Evolutionary conservation across 2,888 invertebrate species (phyloP).

Genomic region (Hypomecis atomaria): DNA sequence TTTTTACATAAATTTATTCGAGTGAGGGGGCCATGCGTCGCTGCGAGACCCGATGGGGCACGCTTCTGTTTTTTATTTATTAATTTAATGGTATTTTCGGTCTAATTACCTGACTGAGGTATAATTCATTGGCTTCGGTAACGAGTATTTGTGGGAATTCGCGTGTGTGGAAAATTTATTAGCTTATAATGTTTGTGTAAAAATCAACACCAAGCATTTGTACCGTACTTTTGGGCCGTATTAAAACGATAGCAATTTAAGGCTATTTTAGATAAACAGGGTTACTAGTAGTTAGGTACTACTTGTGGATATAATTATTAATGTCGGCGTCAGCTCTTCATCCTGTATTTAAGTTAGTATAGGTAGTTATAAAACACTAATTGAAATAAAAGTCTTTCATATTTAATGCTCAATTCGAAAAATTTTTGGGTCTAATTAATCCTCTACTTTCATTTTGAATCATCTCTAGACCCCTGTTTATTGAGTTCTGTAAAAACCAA

Average conservation of each 20-base stretch:
- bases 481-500: slow-evolving; percentile 82
- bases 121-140: slow-evolving; percentile 80
- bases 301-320: too few species aligned
- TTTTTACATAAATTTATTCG: slow-evolving; percentile 85
- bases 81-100: slow-evolving; percentile 85
- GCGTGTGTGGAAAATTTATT: slow-evolving; percentile 57
- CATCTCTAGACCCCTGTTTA: slow-evolving; percentile 58
- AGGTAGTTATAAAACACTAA: too few species aligned
- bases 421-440: slow-evolving; percentile 3
- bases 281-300: too few species aligned
- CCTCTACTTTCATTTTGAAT: slow-evolving; percentile 21
- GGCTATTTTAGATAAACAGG: too few species aligned
- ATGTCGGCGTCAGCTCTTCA: too few species aligned
- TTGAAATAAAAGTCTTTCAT: background rate
- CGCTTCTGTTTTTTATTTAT: slow-evolving; percentile 83
- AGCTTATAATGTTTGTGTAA: slow-evolving; percentile 12
- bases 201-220: slow-evolving; percentile 1
- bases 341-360: too few species aligned
- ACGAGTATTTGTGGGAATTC: slow-evolving; percentile 68
- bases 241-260: background rate
- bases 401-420: background rate
- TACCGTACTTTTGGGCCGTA: background rate
- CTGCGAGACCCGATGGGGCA: slow-evolving; percentile 70
- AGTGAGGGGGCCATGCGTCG: slow-evolving; percentile 78
- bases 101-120: slow-evolving; percentile 83